These are phyloP conservation scores for Rachycentron canadum DNA, from an alignment of 2,797 vertebrate genomes.

Conservation along the genomic window DNA sequence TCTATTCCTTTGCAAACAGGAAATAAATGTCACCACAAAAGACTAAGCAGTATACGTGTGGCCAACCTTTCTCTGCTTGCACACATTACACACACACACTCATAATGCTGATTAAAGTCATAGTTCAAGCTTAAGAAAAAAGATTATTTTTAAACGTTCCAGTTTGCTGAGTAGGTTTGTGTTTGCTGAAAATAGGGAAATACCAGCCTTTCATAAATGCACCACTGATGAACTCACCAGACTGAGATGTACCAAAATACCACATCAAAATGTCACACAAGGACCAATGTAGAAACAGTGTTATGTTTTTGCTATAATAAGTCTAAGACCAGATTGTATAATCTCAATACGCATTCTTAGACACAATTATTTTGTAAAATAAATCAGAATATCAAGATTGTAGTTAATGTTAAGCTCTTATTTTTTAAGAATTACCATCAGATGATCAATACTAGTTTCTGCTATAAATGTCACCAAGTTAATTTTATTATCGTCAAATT, in stretches of 20 bases:
- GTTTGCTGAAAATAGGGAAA: neutral
- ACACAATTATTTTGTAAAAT: neutral
- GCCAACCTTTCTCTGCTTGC: slow-evolving; percentile 2
- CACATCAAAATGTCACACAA: neutral
- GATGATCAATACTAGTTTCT: too few species aligned
- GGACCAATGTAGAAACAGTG: neutral
- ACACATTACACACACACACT: neutral
- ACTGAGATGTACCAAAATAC: neutral
- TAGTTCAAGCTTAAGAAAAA: neutral
- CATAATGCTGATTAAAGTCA: neutral
- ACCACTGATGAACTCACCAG: neutral
- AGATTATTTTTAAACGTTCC: neutral
- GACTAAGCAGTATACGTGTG: slow-evolving; percentile 8
- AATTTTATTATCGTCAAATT: neutral
- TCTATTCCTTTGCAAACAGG: slow-evolving; percentile 70
- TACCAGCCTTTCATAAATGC: slow-evolving; percentile 3
- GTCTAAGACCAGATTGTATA: too few species aligned
- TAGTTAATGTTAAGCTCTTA: neutral
- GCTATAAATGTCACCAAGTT: neutral
- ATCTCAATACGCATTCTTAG: neutral
- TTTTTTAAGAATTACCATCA: too few species aligned
- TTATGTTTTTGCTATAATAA: too few species aligned
- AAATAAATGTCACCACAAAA: slow-evolving; percentile 67
- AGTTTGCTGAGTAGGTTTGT: neutral
- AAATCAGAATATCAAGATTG: neutral